Evolutionary conservation across 2,888 invertebrate species (phyloP), one percentile per base, ranked within the genome.

Genomic region (Lasioglossum lativentre): DNA sequence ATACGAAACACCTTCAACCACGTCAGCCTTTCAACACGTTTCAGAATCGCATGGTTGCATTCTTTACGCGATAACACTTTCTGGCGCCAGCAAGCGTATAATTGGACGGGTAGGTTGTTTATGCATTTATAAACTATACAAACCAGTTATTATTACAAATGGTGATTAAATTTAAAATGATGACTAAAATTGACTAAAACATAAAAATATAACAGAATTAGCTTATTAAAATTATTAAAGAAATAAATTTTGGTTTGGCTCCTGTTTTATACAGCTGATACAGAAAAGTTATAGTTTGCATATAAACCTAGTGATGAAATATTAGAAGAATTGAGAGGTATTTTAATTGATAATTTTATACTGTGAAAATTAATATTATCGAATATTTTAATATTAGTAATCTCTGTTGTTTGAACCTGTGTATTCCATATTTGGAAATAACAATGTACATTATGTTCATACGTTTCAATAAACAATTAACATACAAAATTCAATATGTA

Each of bases 41-140:
- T 30, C 30, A 63, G 63, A 30, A 63, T 63, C 30, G 52, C 34
- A 56, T 71, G 71, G 72, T 86, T 52, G 40, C 40, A 27, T 88
- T 78, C 78, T 78, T 82, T 42, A 16, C 42, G 23, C 70, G 56
- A 34, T 38, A 47, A 75, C 38, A 12, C 66, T 77, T 73, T 71
- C 56, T 72, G 79, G 75, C 86, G 80, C 83, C 75, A 86, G 77
- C 76, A 47, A 83, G 77, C 83, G 83, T 86, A 75, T 63, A 63
- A 63, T 30, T 63, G 16, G 63, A 63, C 16, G 63, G 5, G 16
- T 30, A 30, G 63, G 16, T 30, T 30, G 16, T 63, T 30, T 63
- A 63, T 14, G 30, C 16, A 30, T 63, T 63, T 63, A 30, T 63
- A 63, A 30, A 63, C 30, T 63, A 30, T 6, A 30, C 63, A 6